Evolutionary conservation across 2,888 invertebrate genomes (phyloP).

Genomic region (Xestia sexstrigata): DNA sequence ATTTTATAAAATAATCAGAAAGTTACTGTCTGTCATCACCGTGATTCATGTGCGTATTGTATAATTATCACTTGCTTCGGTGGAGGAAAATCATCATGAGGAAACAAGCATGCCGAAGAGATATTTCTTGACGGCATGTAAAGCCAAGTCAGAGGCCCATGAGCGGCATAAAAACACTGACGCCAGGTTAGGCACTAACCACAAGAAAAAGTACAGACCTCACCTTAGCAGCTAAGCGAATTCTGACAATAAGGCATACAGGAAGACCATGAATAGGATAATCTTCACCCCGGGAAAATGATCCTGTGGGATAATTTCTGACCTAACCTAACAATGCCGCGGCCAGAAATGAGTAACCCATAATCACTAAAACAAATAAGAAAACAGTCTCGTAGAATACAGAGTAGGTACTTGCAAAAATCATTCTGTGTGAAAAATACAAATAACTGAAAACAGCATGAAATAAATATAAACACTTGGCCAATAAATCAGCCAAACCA

Average conservation of each 20-base stretch:
- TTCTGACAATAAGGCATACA: neutral
- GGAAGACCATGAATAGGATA: neutral
- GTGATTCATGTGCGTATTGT: too few species aligned
- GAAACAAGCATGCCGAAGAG: too few species aligned
- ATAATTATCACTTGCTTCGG: too few species aligned
- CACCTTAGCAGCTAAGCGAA: neutral
- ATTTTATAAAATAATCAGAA: too few species aligned
- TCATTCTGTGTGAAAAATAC: neutral
- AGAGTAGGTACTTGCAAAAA: neutral
- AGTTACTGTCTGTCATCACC: too few species aligned
- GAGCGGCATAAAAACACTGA: too few species aligned
- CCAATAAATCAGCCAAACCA: conserved; percentile 17
- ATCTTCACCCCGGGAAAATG: neutral
- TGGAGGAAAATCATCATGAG: too few species aligned
- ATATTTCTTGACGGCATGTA: too few species aligned
- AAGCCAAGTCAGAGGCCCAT: too few species aligned
- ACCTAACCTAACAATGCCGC: neutral
- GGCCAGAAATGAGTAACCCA: neutral
- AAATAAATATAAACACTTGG: neutral
- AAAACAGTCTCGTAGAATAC: neutral
- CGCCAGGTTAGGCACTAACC: too few species aligned
- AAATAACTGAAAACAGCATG: neutral
- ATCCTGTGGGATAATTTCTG: neutral
- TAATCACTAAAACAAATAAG: neutral
- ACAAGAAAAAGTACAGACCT: too few species aligned